These are phyloP conservation scores for Drosophila cardini DNA, from an alignment of 1,140 invertebrate genomes.

Conservation along the genomic window DNA sequence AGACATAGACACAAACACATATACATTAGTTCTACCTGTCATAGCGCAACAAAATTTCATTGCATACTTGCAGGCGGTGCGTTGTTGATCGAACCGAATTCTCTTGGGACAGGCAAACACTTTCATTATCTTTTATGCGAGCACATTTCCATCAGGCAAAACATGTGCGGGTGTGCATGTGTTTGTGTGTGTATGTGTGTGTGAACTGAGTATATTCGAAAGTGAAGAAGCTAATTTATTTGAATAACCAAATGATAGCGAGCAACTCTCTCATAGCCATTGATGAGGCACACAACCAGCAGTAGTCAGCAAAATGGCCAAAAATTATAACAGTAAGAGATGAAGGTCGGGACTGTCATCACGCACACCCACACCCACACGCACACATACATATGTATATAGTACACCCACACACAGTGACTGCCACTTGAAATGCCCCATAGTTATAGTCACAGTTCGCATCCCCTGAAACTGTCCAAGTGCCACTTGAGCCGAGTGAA, in stretches of 20 bases:
- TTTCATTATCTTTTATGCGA: conserved; percentile 73
- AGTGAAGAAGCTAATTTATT: conserved; percentile 50
- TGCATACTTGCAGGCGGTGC: conserved; percentile 40
- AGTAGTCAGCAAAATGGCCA: conserved; percentile 42
- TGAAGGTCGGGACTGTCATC: not conserved
- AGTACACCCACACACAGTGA: too few species aligned
- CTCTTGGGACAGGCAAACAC: conserved; percentile 36
- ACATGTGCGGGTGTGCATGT: conserved; percentile 1
- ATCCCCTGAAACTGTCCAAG: conserved; percentile 8
- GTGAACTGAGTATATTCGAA: conserved; percentile 13
- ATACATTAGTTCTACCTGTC: conserved; percentile 11
- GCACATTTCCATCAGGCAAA: conserved; percentile 51
- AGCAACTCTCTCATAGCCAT: conserved; percentile 27
- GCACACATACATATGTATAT: not conserved
- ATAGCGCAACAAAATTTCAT: conserved; percentile 39
- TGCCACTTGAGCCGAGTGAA: conserved; percentile 41
- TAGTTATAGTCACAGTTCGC: not conserved
- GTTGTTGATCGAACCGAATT: not conserved
- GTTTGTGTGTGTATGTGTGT: conserved; percentile 1
- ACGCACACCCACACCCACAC: not conserved
- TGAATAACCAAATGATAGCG: conserved; percentile 62
- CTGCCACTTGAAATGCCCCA: too few species aligned
- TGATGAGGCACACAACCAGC: conserved; percentile 36
- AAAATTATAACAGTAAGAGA: conserved; percentile 44
- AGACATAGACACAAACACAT: not conserved